Percentiles rank a stretch among this genome's conserved stretches.
Conservation (phyloP, 2,797 vertebrate genomes). For the Myiotriccus ornatus region DNA sequence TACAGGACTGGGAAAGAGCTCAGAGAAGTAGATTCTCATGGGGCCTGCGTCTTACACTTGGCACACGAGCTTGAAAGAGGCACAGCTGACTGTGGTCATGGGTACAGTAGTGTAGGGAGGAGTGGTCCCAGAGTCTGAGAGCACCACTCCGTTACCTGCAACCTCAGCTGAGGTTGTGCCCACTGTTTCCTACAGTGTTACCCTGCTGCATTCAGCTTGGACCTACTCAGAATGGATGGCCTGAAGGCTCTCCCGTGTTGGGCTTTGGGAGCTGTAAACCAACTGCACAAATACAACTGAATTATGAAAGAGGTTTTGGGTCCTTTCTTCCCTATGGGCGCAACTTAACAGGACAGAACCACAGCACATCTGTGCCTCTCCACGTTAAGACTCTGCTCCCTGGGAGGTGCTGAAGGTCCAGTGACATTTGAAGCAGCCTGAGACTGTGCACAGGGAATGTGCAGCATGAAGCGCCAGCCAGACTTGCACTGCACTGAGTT, state of each 20-base stretch:
- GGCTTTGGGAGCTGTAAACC: background rate
- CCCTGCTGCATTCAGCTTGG: background rate
- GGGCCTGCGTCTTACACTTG: background rate
- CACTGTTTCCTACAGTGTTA: rapidly evolving
- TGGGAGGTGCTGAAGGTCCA: background rate
- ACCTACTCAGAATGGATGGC: background rate
- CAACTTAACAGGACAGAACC: background rate
- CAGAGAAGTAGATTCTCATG: background rate
- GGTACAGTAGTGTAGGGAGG: background rate
- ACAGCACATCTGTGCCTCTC: background rate
- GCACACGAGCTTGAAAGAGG: background rate
- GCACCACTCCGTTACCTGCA: background rate
- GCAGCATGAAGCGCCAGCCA: background rate
- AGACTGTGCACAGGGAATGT: rapidly evolving
- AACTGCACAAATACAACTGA: background rate
- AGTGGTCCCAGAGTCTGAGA: background rate
- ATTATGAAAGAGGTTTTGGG: background rate
- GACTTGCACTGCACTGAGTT: background rate
- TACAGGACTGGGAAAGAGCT: background rate
- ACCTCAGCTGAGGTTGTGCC: background rate
- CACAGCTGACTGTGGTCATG: background rate
- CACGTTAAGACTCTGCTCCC: background rate
- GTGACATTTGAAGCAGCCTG: background rate
- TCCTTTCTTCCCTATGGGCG: background rate
- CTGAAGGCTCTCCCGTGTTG: rapidly evolving